Percentiles rank a stretch among this genome's conserved stretches.
phyloP scores from a whole-genome alignment of 2,888 invertebrate species.

The Caenorhabditis sulstoni region DNA sequence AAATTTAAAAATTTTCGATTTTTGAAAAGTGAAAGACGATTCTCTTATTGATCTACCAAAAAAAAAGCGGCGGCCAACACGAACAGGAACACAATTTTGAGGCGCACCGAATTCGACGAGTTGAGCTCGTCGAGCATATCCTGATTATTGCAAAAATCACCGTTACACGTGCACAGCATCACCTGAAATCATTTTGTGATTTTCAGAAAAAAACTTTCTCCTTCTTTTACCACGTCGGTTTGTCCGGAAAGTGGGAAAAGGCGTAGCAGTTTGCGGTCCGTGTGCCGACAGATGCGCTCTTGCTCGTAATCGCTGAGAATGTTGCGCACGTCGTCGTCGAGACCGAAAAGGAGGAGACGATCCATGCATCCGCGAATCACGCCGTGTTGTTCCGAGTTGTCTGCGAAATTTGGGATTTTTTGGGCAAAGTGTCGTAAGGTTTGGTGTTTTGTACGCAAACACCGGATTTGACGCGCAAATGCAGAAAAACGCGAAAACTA shows the following conservation, averaged over 20 bases:
- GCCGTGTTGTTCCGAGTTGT: constrained; percentile 59
- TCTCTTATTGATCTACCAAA: background rate
- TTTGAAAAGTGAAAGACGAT: no score
- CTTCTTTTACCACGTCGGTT: constrained; percentile 63
- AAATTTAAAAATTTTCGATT: no score
- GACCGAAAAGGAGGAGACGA: constrained; percentile 72
- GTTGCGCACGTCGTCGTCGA: constrained; percentile 74
- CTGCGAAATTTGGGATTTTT: constrained; percentile 21
- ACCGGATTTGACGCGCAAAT: background rate
- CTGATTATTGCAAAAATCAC: constrained; percentile 72
- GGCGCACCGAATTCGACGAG: constrained; percentile 19
- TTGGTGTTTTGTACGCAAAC: no score
- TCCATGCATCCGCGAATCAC: constrained; percentile 76
- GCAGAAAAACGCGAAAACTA: background rate
- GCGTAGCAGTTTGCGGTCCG: constrained; percentile 72
- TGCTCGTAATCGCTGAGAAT: constrained; percentile 40
- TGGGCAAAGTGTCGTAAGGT: background rate
- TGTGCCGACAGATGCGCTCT: constrained; percentile 66
- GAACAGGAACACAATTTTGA: constrained; percentile 6
- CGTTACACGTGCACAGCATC: constrained; percentile 74
- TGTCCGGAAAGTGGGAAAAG: constrained; percentile 67
- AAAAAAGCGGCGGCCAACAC: constrained; percentile 12
- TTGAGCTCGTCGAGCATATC: constrained; percentile 67
- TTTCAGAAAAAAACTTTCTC: background rate
- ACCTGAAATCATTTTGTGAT: constrained; percentile 68